Evolutionary conservation across 2,113 vertebrate genomes (phyloP).

Genomic region (Galemys pyrenaicus): DNA sequence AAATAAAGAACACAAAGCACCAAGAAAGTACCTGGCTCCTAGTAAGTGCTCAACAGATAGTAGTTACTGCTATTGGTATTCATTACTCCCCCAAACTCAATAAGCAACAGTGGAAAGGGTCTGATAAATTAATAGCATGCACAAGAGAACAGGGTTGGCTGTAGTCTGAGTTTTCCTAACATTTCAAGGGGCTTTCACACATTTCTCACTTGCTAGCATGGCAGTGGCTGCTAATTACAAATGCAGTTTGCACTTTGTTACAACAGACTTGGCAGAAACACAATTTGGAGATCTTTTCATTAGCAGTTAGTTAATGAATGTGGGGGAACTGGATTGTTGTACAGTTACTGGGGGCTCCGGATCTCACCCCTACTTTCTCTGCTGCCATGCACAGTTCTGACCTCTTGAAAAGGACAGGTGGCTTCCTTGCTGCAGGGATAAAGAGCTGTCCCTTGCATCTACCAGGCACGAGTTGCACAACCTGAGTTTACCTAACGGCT

Average conservation of each 20-base stretch:
- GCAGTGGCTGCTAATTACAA: conserved; percentile 6
- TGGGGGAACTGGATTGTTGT: fast-evolving
- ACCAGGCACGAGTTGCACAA: neutral
- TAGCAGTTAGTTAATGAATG: neutral
- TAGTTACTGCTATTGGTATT: too few relatives aligned
- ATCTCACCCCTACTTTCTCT: neutral
- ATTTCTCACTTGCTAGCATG: neutral
- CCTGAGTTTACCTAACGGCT: neutral
- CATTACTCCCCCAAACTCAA: neutral
- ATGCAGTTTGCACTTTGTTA: neutral
- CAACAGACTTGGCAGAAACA: conserved; percentile 20
- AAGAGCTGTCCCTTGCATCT: neutral
- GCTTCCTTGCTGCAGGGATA: neutral
- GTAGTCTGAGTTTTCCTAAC: neutral
- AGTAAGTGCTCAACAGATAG: neutral
- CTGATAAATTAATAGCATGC: neutral
- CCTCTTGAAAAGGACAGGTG: fast-evolving
- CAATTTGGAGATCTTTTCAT: neutral
- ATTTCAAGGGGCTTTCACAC: neutral
- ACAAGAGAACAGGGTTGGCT: neutral
- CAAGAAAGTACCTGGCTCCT: neutral
- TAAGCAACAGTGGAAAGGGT: neutral
- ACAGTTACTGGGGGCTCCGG: neutral
- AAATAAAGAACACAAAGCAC: neutral
- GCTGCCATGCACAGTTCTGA: fast-evolving